phyloP scores from a whole-genome alignment of 2,888 invertebrate species.

The Yponomeuta cagnagella region DNA sequence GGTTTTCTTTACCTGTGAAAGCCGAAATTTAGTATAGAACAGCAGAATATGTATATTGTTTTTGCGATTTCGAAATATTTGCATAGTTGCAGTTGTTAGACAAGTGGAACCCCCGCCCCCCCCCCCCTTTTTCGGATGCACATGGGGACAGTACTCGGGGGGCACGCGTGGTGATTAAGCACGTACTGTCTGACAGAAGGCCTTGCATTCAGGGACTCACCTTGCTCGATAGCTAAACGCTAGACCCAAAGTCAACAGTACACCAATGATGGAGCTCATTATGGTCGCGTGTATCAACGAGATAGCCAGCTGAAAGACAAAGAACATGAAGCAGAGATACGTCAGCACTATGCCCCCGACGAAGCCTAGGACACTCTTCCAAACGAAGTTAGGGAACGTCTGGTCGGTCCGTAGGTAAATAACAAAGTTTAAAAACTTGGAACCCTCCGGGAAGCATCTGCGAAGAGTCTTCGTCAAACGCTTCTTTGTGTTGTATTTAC shows the following conservation, averaged over 20 bases:
- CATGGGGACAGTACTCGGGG: too few relatives aligned
- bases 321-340: constrained; percentile 80
- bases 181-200: background rate
- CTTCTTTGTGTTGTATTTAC: constrained; percentile 51
- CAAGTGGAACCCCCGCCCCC: too few relatives aligned
- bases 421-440: constrained; percentile 42
- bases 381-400: constrained; percentile 70
- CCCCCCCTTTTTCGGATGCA: too few relatives aligned
- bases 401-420: constrained; percentile 62
- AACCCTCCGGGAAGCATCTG: constrained; percentile 54
- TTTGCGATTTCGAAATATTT: too few relatives aligned
- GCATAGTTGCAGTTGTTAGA: too few relatives aligned
- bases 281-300: constrained; percentile 76
- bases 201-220: constrained; percentile 27
- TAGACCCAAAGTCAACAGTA: constrained; percentile 78
- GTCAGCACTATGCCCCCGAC: constrained; percentile 78
- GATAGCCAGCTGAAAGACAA: constrained; percentile 79
- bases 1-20: too few relatives aligned
- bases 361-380: constrained; percentile 80
- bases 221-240: constrained; percentile 77
- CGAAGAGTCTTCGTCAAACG: constrained; percentile 51
- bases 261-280: constrained; percentile 77
- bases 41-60: too few relatives aligned
- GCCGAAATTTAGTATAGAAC: too few relatives aligned
- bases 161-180: too few relatives aligned